Evolutionary conservation across 2,113 vertebrate species (phyloP), one percentile per base, ranked within the genome.

Genomic region (Peromyscus maniculatus): DNA sequence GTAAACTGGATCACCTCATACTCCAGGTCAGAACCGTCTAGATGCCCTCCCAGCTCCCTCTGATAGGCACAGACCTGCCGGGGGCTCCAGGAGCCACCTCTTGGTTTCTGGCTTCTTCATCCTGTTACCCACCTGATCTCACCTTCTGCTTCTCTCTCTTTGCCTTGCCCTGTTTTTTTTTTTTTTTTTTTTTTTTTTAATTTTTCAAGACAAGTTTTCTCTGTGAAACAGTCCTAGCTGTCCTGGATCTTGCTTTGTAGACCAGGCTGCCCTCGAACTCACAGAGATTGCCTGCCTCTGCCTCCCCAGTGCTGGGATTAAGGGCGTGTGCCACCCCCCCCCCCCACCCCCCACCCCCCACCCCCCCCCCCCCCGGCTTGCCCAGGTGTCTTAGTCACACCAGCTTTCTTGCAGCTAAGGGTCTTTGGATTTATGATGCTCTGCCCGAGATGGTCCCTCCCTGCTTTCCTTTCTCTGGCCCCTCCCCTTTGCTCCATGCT

Each of bases 1-100:
- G n/a, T 93, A 86, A 87, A 64, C 89, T 83, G 91, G n/a, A 75
- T 88, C 17, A 12, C 43, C 67, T 43, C 52, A 31, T 33, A 92
- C 55, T 11, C 43, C 28, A 39, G 1, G 79, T 88, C 10, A 24
- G 31, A 94, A 72, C 67, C 24, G 1, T 71, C 66, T 39, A 39
- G 19, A 1, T 49, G 66, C 57, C 69, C 69, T 91, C n/a, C 15
- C 9, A 12, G 72, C 8, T 89, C 36, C 21, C 16, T 69, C 24
- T 39, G 43, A 43, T 49, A 75, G 57, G 36, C 36, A 43, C 7
- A 87, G 62, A 57, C 64, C 74, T 36, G 43, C 7, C 2, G 43
- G 33, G 46, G 78, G 31, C 59, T 69, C 21, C 71, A 33, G 5
- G 72, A 31, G 17, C 22, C 36, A 10, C 33, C 36, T 67, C 64